Base-by-base conservation (phyloP, 2,113 vertebrate species). In the Cairina moschata region DNA sequence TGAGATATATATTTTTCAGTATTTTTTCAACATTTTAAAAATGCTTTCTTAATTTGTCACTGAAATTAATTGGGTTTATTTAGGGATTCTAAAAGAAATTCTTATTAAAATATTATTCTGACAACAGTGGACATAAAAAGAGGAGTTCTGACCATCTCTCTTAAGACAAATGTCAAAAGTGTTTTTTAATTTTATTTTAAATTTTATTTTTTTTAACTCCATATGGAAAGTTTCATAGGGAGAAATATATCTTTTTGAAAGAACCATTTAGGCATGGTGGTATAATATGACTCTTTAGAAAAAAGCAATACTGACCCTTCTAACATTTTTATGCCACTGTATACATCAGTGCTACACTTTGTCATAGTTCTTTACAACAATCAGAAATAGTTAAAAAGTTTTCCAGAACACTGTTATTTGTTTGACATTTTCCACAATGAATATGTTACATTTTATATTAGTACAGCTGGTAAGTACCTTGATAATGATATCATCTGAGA, bases 401-500 rank as follows among this genome's bases (percentile, higher is more conserved):
- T 95, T 86, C 38, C 55, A 71, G 32, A 15, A 62, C 6, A 38
- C 32, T 80, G 55, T 36, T 84, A 87, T 79, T 90, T 93, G 46
- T 71, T 75, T 91, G 85, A 80, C 22, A 65, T 73, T 90, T 91
- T 48, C 66, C 28, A 72, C 55, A 71, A 71, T 17, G 10, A 86
- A 55, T 79, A 69, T 22, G 4, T 63, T 76, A 9, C 34, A 58
- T 81, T 94, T 95, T 86, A 8, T 69, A 87, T 83, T 77, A 31
- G 38, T 59, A 31, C 65, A 92, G 72, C 52, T 88, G 87, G 29
- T 77, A 73, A 11, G 21, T 48, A 40, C 46, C 22, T 83, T 58
- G 68, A 68, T 75, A 95, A 91, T 36, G 36, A 22, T 80, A 88
- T 66, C 34, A 82, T 38, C 66, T 52, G 69, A 93, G 67, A 95